These are phyloP conservation scores for Drosophila melanica DNA, from an alignment of 1,140 invertebrate species.

Conservation along the genomic window DNA sequence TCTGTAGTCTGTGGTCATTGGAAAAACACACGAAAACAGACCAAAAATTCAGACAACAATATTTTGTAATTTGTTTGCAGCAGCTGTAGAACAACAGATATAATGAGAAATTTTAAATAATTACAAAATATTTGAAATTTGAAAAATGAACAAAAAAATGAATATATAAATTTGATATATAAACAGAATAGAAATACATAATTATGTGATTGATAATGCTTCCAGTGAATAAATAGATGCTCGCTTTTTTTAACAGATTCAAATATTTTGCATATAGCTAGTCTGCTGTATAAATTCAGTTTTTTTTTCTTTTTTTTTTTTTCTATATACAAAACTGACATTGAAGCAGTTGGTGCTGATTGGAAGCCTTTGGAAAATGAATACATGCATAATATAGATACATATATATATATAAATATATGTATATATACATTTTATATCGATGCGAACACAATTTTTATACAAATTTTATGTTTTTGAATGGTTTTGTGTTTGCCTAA, in stretches of 20 bases:
- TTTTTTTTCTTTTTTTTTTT: neutral
- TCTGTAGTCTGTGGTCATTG: slow-evolving; percentile 51
- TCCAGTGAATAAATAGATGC: slow-evolving; percentile 24
- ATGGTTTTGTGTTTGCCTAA: slow-evolving; percentile 5
- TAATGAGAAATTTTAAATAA: slow-evolving; percentile 33
- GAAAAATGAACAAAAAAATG: neutral
- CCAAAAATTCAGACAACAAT: slow-evolving; percentile 20
- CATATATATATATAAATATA: neutral
- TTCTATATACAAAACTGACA: slow-evolving; percentile 41
- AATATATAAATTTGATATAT: neutral
- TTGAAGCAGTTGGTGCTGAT: slow-evolving; percentile 42
- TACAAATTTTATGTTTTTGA: neutral
- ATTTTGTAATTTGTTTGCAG: slow-evolving; percentile 61
- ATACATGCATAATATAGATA: slow-evolving; percentile 2
- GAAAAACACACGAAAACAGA: slow-evolving; percentile 53
- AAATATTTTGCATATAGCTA: slow-evolving; percentile 14
- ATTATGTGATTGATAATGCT: neutral
- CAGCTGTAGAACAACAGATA: slow-evolving; percentile 49
- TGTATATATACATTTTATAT: neutral
- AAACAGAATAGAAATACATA: neutral
- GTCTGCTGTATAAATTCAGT: neutral
- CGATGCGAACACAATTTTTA: slow-evolving; percentile 1
- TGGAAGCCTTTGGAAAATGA: slow-evolving; percentile 35
- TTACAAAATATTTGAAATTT: slow-evolving; percentile 31
- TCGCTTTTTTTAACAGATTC: slow-evolving; percentile 4